Evolutionary conservation across 2,113 vertebrate genomes (phyloP), one percentile per base, ranked within the genome.

Genomic region (Lepisosteus oculatus): DNA sequence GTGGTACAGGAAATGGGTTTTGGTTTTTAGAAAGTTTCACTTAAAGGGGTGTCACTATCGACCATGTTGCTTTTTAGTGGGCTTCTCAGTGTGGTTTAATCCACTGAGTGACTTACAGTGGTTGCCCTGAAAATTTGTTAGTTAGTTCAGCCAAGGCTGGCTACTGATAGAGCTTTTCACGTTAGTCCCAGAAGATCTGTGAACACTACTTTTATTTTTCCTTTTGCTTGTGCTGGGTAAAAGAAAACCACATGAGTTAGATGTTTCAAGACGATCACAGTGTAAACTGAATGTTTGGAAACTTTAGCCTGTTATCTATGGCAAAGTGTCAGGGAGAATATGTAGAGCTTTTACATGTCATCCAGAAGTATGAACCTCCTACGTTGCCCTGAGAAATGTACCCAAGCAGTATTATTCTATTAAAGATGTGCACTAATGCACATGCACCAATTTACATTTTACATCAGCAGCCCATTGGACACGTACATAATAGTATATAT

Each of bases 1-100:
- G 89, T 75, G 87, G 85, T 84, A 70, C 85, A 87, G 85, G 89
- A 85, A 86, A 89, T 89, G 89, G 88, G 78, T 88, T 89, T 72
- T 82, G 82, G 82, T 92, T 92, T 89, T 79, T 67, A 73, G 69
- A 85, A 85, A 55, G 78, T 74, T 77, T 87, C 81, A 90, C 84
- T 92, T 91, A 87, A 87, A 85, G 80, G 90, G 86, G 85, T 86
- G 90, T 86, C 86, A 74, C 86, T 85, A 75, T 82, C 62, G 55
- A 81, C 84, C 83, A 85, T 84, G 59, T 71, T 77, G 78, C 72
- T 79, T 82, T 88, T 84, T 84, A 85, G 85, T 79, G 83, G 83
- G 76, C 66, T 74, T 61, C 72, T 73, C 78, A 74, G 74, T 79
- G 75, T 77, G 79, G 83, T 67, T 87, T 72, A 76, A 71, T 84